These are phyloP conservation scores for Periplaneta americana DNA, from an alignment of 1,140 invertebrate genomes.

Conservation along the genomic window DNA sequence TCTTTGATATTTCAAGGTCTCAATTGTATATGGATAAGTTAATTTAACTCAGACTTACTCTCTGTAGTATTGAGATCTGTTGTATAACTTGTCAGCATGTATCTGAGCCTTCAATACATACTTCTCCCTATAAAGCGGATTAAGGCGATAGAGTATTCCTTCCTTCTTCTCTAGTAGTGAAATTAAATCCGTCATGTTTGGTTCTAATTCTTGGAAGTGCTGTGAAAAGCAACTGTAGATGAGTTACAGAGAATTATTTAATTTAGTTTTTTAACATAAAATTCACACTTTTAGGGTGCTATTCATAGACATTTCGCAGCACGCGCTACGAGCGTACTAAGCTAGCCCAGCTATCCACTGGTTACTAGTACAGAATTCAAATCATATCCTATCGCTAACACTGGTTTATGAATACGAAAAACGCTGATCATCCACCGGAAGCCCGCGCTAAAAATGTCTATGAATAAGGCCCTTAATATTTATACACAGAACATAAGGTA, in stretches of 20 bases:
- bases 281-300: neutral
- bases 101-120: conserved; percentile 58
- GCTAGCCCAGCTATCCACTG: too few species aligned
- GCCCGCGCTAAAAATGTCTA: too few species aligned
- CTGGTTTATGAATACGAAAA: too few species aligned
- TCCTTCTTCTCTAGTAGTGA: conserved; percentile 30
- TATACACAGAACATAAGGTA: too few species aligned
- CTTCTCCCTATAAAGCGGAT: conserved; percentile 58
- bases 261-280: neutral
- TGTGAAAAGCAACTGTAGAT: neutral
- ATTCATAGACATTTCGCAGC: too few species aligned
- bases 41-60: conserved; percentile 43
- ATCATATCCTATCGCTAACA: too few species aligned
- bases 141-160: conserved; percentile 53
- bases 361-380: too few species aligned
- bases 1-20: too few species aligned
- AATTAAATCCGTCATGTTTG: neutral
- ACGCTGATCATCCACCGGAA: too few species aligned
- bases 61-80: conserved; percentile 55
- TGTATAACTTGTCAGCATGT: conserved; percentile 57
- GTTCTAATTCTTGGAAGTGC: neutral
- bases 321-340: too few species aligned
- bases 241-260: neutral
- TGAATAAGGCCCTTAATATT: too few species aligned
- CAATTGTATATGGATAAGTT: too few species aligned